Base-by-base conservation (phyloP, 2,888 invertebrate genomes). In the Epinotia bilunana region DNA sequence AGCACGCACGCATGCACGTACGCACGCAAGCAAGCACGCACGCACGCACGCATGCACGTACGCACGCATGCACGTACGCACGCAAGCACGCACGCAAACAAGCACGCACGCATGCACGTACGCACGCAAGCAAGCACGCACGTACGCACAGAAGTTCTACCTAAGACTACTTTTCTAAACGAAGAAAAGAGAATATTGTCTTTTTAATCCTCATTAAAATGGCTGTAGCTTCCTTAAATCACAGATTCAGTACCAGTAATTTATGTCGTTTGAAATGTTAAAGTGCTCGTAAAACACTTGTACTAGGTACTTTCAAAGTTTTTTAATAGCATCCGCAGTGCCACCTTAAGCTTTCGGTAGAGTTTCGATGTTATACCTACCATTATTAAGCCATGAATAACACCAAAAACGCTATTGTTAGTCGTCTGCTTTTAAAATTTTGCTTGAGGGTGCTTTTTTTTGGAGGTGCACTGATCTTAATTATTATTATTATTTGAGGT, bases 211-310 rank as follows among this genome's bases (percentile, higher is more conserved):
- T 11, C 23, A 68, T 68, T 60, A 60, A 61, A 61, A 60, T 18
- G 28, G n/a, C 49, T 33, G 23, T n/a, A 20, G 23, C n/a, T 33
- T 58, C 61, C 39, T 39, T 63, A 33, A 73, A 58, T 49, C 46
- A 46, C 55, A 61, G 61, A 39, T 49, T 69, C 33, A 69, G 28
- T 18, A 64, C 60, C 49, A 58, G 64, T 74, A 64, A 71, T 60
- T 43, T 55, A 71, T 20, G 9, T 65, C 58, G 39, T 39, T 60
- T 61, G 58, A 58, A 49, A 64, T 53, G 46, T 58, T 70, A 46
- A 70, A 74, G 57, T 46, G 69, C n/a, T 39, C 64, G 64, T 70
- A 70, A 74, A 73, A 73, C 57, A 68, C 61, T 73, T 62, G 18
- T 58, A 53, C 12, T 16, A 13, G 11, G 49, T 49, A 49, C 61